These are phyloP conservation scores for Crocidura indochinensis DNA, from an alignment of 2,797 vertebrate species.

Conservation along the genomic window DNA sequence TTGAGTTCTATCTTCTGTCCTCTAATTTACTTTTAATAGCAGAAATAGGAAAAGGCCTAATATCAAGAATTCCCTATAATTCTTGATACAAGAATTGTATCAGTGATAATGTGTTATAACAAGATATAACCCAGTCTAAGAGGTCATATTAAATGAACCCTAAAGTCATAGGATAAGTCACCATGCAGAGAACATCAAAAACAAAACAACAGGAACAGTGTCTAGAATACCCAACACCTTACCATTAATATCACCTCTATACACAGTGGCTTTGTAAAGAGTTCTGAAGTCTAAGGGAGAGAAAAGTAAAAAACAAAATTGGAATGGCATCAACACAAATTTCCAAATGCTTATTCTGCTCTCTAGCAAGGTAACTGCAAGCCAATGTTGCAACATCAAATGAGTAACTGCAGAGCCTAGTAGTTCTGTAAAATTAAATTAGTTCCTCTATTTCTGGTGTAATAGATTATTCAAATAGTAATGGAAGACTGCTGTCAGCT, in stretches of 20 bases:
- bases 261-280: constrained; percentile 17
- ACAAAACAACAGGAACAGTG: not conserved
- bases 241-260: constrained; percentile 13
- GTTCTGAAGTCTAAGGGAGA: constrained; percentile 8
- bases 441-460: constrained; percentile 82
- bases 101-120: constrained; percentile 18
- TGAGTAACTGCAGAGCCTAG: constrained; percentile 67
- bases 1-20: too few species aligned
- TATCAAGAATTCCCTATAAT: not conserved
- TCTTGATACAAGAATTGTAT: constrained; percentile 35
- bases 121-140: not conserved
- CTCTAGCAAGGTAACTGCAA: constrained; percentile 76
- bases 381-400: constrained; percentile 70
- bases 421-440: constrained; percentile 81
- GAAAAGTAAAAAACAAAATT: constrained; percentile 69
- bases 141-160: not conserved
- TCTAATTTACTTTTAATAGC: not conserved
- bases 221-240: not conserved
- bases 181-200: constrained; percentile 58
- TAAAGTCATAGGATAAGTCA: not conserved
- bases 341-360: constrained; percentile 71
- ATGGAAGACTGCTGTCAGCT: constrained; percentile 43
- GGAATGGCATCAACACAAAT: constrained; percentile 57
- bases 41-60: constrained; percentile 29
- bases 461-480: constrained; percentile 69